Conservation (phyloP, 2,797 vertebrate genomes). For the Holocentrus rufus region DNA sequence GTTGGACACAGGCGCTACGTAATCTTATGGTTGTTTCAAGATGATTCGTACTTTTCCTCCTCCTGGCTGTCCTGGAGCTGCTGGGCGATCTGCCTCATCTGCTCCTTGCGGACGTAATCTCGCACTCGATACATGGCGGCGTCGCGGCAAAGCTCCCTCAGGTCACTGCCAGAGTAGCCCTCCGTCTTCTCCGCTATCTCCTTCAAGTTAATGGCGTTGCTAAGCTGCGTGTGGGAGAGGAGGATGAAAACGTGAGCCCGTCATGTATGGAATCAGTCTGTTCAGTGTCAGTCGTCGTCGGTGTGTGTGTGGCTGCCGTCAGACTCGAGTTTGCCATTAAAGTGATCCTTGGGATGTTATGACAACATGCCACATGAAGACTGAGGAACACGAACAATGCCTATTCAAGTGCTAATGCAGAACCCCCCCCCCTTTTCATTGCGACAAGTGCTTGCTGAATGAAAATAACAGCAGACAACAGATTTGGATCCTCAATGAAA, state of each 20-base stretch:
- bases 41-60: slow-evolving; percentile 77
- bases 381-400: background rate
- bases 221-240: slow-evolving; percentile 73
- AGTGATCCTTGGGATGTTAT: no score
- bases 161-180: slow-evolving; percentile 84
- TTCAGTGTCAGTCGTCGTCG: slow-evolving; percentile 6
- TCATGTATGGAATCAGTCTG: background rate
- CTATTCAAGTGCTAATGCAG: background rate
- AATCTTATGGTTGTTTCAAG: slow-evolving; percentile 43
- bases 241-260: slow-evolving; percentile 17
- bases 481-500: background rate
- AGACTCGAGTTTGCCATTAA: no score
- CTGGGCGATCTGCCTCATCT: slow-evolving; percentile 84
- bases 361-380: no score
- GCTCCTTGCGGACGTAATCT: slow-evolving; percentile 85
- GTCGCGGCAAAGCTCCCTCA: slow-evolving; percentile 84
- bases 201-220: slow-evolving; percentile 82
- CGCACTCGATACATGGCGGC: slow-evolving; percentile 84
- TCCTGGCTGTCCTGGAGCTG: slow-evolving; percentile 76
- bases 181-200: slow-evolving; percentile 83
- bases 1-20: slow-evolving; percentile 16
- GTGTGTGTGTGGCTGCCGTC: background rate
- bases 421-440: no score
- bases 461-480: no score
- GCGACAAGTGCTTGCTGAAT: no score